Evolutionary conservation across 2,797 vertebrate genomes (phyloP), one percentile per base, ranked within the genome.

Genomic region (Pogonophryne albipinna): DNA sequence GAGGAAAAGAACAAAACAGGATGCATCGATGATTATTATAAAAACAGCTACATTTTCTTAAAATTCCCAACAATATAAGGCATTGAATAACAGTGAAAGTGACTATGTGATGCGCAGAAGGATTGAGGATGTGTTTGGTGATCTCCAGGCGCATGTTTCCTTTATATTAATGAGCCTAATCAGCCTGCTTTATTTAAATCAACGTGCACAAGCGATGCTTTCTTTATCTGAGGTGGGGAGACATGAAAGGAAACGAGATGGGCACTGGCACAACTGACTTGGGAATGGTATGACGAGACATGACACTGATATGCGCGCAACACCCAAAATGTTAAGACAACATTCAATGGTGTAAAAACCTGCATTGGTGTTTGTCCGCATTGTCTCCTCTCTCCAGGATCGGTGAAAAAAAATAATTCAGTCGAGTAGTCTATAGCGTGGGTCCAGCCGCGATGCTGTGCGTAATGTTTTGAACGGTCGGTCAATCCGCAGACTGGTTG

Each of bases 401-500:
- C 72, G 71, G 59, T 9, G 87, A 76, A 49, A 65, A 65, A 74
- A 67, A 73, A 65, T 9, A 78, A 88, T 84, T 91, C 84, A 77
- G 83, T 90, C 41, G 88, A 79, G 83, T 66, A 66, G 87, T 76
- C 44, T 75, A 38, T 38, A 74, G 83, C 79, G 84, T 74, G 87
- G 76, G 76, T 92, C 89, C 93, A 75, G 91, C 83, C 78, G 87
- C 84, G 87, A 49, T 67, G 93, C 90, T 79, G 91, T 86, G 91
- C 91, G 91, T 92, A 91, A 93, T 93, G 93, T 94, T 94, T 92
- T 90, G 91, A 92, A 90, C 66, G 91, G 83, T 90, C 91, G 91
- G 79, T 94, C 91, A 89, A 80, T 93, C 90, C 92, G 92, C 92
- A 93, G 85, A 85, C 93, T 89, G 92, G 82, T 87, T 88, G 87